Conservation (phyloP, 2,113 vertebrate species). For the Onychorhynchus coronatus region DNA sequence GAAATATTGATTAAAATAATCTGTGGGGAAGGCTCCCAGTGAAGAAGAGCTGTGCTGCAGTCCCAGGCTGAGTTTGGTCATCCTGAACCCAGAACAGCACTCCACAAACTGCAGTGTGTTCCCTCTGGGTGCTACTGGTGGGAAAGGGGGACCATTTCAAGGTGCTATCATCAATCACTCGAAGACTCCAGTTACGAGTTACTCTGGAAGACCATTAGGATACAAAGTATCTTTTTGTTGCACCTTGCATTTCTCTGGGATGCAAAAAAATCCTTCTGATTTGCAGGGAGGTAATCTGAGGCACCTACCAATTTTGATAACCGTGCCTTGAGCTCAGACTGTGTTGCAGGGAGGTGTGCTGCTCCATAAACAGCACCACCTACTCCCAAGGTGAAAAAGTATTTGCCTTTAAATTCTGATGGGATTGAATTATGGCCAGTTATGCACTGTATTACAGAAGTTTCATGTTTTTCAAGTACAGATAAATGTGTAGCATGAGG, state of each 20-base stretch:
- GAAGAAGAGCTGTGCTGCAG: neutral
- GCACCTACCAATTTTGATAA: neutral
- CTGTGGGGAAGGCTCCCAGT: rapidly evolving
- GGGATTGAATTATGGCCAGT: neutral
- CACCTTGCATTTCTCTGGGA: neutral
- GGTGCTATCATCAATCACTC: neutral
- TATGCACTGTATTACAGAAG: neutral
- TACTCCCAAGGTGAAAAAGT: neutral
- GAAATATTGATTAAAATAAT: neutral
- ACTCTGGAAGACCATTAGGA: neutral
- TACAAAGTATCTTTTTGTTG: neutral
- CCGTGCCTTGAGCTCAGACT: neutral
- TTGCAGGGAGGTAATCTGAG: neutral
- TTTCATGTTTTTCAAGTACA: neutral
- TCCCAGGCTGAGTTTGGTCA: neutral
- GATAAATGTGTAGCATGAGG: neutral
- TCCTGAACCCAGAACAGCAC: neutral
- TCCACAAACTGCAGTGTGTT: rapidly evolving
- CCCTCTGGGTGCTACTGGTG: neutral
- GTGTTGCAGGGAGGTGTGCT: neutral
- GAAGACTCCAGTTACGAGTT: neutral
- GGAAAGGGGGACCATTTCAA: neutral
- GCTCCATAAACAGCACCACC: neutral
- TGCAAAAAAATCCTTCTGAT: neutral
- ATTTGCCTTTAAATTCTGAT: neutral